These are phyloP conservation scores for Desoria tigrina DNA, from an alignment of 2,888 invertebrate species.

Conservation along the genomic window DNA sequence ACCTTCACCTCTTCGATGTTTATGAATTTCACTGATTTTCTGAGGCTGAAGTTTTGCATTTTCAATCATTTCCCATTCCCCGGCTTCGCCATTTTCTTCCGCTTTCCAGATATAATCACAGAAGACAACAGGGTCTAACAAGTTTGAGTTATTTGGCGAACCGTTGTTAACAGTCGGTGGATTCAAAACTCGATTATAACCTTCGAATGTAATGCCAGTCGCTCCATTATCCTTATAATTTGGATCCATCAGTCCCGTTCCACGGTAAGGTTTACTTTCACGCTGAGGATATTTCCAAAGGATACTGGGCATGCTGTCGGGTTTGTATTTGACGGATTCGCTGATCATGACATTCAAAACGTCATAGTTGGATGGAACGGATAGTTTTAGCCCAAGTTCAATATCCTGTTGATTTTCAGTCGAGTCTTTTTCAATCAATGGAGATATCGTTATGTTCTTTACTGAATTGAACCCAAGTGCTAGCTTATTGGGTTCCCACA, in stretches of 20 bases:
- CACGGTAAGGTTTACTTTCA: no score
- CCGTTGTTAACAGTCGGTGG: not conserved
- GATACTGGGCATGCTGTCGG: not conserved
- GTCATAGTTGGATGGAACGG: not conserved
- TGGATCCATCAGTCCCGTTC: no score
- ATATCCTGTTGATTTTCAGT: no score
- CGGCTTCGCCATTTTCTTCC: not conserved
- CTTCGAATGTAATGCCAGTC: no score
- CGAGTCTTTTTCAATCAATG: no score
- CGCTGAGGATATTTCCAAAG: not conserved
- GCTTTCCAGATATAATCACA: not conserved
- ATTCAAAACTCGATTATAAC: not conserved
- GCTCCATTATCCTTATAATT: no score
- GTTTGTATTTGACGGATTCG: not conserved
- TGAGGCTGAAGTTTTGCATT: not conserved
- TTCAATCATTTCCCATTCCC: conserved; percentile 10
- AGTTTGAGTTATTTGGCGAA: not conserved
- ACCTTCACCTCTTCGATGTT: conserved; percentile 2
- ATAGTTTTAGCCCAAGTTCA: not conserved
- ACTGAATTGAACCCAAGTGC: no score
- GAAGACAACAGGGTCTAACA: no score
- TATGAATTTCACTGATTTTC: not conserved
- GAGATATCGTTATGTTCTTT: no score
- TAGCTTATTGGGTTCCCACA: no score
- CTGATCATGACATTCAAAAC: not conserved